phyloP scores from a whole-genome alignment of 2,888 invertebrate species.

The Drosophila melanosoma region DNA sequence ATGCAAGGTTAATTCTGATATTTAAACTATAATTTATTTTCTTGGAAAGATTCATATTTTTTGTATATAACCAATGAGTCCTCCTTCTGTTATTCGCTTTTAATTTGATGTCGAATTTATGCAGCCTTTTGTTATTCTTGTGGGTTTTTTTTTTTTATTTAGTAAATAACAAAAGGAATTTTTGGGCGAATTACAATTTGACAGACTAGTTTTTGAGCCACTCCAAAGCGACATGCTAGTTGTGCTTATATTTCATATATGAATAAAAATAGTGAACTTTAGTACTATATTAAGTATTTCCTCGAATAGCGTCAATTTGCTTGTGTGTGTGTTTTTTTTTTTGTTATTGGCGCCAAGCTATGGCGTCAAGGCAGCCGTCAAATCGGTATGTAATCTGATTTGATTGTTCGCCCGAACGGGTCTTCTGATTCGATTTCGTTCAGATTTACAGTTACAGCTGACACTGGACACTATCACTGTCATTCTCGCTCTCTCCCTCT shows the following conservation, averaged over 20 bases:
- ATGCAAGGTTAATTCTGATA: background rate
- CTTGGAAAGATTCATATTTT: background rate
- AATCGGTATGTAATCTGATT: slow-evolving; percentile 39
- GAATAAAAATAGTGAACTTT: background rate
- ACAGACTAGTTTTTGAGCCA: background rate
- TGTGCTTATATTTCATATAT: background rate
- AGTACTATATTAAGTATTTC: slow-evolving; percentile 16
- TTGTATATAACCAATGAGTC: background rate
- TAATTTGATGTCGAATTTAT: slow-evolving; percentile 12
- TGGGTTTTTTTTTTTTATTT: slow-evolving; percentile 1
- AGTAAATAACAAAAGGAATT: background rate
- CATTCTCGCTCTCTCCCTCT: background rate
- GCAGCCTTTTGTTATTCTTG: slow-evolving; percentile 1
- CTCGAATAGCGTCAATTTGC: slow-evolving; percentile 51
- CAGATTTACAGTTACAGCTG: slow-evolving; percentile 51
- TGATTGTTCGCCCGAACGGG: slow-evolving; percentile 20
- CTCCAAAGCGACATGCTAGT: background rate
- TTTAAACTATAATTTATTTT: background rate
- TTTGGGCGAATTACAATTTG: background rate
- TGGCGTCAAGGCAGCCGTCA: slow-evolving; percentile 12
- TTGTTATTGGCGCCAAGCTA: slow-evolving; percentile 64
- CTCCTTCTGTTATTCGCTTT: slow-evolving; percentile 6
- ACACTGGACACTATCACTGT: background rate
- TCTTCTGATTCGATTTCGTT: slow-evolving; percentile 55
- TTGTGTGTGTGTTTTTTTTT: slow-evolving; percentile 46